Percentiles rank a stretch among this genome's conserved stretches.
Evolutionary conservation across 2,888 invertebrate genomes (phyloP).

Genomic region (Melanostoma mellinum): DNA sequence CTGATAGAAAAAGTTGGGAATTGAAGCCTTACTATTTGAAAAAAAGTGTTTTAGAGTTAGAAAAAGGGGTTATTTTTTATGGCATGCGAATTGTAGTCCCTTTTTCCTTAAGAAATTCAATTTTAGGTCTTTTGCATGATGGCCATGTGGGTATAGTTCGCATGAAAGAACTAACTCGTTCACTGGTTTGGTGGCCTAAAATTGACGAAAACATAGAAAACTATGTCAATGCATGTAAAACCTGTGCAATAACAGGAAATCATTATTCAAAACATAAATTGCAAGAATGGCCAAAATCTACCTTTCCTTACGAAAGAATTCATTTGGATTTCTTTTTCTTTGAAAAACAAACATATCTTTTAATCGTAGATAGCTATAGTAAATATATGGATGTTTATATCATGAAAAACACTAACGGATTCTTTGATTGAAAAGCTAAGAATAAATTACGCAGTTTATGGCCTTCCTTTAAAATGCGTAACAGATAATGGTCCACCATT

Average conservation of each 20-base stretch:
- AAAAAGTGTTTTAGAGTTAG: conserved; percentile 10
- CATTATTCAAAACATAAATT: conserved; percentile 8
- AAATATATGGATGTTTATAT: background rate
- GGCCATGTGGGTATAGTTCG: background rate
- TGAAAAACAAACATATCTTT: background rate
- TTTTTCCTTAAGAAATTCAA: conserved; percentile 6
- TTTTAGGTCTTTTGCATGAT: background rate
- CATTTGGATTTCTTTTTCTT: background rate
- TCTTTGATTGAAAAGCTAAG: background rate
- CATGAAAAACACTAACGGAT: conserved; percentile 10
- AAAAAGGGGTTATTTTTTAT: conserved; percentile 7
- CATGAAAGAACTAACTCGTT: background rate
- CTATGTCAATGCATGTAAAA: conserved; percentile 1
- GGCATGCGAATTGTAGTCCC: conserved; percentile 3
- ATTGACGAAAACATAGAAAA: conserved; percentile 11
- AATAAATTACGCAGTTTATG: conserved; percentile 8
- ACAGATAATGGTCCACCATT: background rate
- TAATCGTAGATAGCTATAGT: background rate
- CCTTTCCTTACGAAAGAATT: background rate
- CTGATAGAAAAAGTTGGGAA: background rate
- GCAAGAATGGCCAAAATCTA: background rate
- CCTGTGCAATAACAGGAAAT: conserved; percentile 10
- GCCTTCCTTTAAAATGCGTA: background rate
- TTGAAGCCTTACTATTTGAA: background rate
- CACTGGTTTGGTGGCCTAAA: background rate